Evolutionary conservation across 1,140 invertebrate genomes (phyloP).

Genomic region (Scaptomyza montana): DNA sequence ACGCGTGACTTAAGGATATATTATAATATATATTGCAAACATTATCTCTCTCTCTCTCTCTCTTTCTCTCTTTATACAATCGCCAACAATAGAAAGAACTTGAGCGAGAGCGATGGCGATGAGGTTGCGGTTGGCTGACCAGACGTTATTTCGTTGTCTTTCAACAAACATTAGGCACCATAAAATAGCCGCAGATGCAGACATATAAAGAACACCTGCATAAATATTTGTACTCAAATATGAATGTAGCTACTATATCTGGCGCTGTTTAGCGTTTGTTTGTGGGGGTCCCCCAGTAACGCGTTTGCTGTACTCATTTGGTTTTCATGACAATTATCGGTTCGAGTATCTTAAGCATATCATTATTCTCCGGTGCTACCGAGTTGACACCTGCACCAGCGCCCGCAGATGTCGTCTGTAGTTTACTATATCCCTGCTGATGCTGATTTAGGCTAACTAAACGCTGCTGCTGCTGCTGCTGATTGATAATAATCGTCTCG

Average conservation of each 20-base stretch:
- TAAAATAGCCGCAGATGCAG: constrained; percentile 19
- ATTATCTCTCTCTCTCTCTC: no score
- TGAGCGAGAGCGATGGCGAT: neutral
- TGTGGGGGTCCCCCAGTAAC: constrained; percentile 20
- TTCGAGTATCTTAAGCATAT: constrained; percentile 83
- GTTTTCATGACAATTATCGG: constrained; percentile 83
- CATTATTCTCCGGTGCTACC: constrained; percentile 72
- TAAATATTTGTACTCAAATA: neutral
- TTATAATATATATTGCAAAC: no score
- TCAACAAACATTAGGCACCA: constrained; percentile 22
- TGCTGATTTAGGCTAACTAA: constrained; percentile 38
- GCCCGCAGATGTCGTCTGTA: constrained; percentile 41
- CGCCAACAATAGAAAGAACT: constrained; percentile 4
- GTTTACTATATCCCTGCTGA: constrained; percentile 57
- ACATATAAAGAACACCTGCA: no score
- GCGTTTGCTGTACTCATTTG: constrained; percentile 74
- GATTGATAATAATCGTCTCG: constrained; percentile 66
- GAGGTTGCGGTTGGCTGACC: constrained; percentile 10
- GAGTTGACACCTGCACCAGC: constrained; percentile 29
- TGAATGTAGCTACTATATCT: neutral
- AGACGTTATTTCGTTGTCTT: constrained; percentile 16
- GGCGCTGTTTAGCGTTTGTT: neutral
- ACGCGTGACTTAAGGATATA: constrained; percentile 41
- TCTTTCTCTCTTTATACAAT: constrained; percentile 38
- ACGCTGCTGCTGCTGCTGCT: constrained; percentile 60